phyloP scores from a whole-genome alignment of 92 coral and sea anemone species.

The Metridium senile region DNA sequence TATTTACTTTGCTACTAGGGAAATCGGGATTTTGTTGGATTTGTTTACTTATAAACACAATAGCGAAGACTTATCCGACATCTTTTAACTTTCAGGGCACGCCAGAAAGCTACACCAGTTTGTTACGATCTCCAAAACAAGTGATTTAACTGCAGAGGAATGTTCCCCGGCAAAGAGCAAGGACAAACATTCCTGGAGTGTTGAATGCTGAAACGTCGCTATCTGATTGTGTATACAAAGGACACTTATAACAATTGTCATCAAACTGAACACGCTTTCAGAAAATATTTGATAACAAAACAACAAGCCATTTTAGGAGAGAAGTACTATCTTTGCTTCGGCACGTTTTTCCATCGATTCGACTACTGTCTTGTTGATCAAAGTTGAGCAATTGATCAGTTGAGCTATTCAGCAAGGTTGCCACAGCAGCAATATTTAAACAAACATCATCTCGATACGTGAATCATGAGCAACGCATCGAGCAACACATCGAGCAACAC shows the following conservation, averaged over 20 bases:
- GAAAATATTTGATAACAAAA: slow-evolving; percentile 5
- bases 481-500: not conserved
- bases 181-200: slow-evolving; percentile 1
- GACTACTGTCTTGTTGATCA: too few species aligned
- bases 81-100: not conserved
- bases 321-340: not conserved
- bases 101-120: not conserved
- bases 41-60: slow-evolving; percentile 12
- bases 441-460: too few species aligned
- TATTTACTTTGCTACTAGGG: slow-evolving; percentile 22
- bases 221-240: slow-evolving; percentile 9
- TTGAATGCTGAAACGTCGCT: not conserved
- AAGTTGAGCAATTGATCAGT: too few species aligned
- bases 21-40: slow-evolving; percentile 1
- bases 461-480: slow-evolving; percentile 22
- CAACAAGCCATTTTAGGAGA: not conserved
- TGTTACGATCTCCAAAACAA: not conserved
- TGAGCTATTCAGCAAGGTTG: too few species aligned
- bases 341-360: not conserved
- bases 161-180: not conserved
- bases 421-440: too few species aligned
- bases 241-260: slow-evolving; percentile 1
- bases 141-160: not conserved
- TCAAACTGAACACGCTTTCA: not conserved
- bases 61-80: not conserved